Conservation (phyloP, 2,797 vertebrate species). For the Mus spretus region DNA sequence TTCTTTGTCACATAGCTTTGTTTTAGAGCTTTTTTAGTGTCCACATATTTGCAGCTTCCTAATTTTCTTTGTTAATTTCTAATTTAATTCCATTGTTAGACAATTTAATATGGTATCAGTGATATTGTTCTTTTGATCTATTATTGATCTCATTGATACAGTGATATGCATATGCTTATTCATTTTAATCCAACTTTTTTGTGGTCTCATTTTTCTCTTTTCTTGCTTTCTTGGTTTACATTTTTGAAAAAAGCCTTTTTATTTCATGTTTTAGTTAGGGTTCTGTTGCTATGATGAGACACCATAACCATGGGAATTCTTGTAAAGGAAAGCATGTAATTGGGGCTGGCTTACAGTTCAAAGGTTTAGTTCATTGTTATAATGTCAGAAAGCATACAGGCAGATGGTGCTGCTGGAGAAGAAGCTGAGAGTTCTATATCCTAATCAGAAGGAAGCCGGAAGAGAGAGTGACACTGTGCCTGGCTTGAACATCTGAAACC, state of each 20-base stretch:
- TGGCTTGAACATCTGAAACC: background rate
- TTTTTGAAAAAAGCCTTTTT: background rate
- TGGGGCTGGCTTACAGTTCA: background rate
- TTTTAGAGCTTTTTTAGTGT: background rate
- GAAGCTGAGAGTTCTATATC: background rate
- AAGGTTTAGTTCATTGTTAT: background rate
- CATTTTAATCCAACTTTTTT: background rate
- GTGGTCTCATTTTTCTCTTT: background rate
- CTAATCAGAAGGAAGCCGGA: background rate
- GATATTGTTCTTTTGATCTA: background rate
- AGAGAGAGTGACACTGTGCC: background rate
- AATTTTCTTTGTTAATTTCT: slow-evolving; percentile 34
- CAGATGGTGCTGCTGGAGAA: background rate
- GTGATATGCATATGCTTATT: slow-evolving; percentile 2
- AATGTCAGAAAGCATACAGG: background rate
- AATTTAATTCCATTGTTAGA: slow-evolving; percentile 38
- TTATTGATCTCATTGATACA: background rate
- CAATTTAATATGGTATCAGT: slow-evolving; percentile 26
- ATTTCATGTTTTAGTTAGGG: background rate
- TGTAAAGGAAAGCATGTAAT: background rate
- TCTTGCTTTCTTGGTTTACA: background rate
- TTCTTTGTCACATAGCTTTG: background rate
- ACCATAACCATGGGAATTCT: background rate
- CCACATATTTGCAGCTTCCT: slow-evolving; percentile 31
- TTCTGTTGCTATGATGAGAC: background rate